Evolutionary conservation across 2,888 invertebrate genomes (phyloP), one percentile per base, ranked within the genome.

Genomic region (Lochmaea capreae): DNA sequence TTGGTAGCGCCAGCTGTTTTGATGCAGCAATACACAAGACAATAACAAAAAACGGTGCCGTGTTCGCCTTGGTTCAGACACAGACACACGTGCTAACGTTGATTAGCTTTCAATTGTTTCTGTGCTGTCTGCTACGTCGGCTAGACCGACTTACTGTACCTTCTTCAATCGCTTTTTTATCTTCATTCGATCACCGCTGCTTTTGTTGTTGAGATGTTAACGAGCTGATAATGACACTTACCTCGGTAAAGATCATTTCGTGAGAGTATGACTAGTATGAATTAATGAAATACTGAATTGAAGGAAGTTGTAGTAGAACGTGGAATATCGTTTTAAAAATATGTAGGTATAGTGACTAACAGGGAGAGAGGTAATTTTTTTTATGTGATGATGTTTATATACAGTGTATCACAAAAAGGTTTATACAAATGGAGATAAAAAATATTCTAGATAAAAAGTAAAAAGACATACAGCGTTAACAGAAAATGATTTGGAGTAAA

Each of bases 111-210:
- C 77, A 76, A 76, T 77, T 77, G 75, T 74, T 76, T 72, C 77
- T 78, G 68, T 71, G 57, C 63, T 61, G 79, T 79, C 79, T 79
- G 75, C 71, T 73, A 68, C 71, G 69, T 72, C 77, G 80, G 74
- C 80, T 80, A 80, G 80, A 79, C 77, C 71, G 76, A 76, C 69
- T 80, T 77, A 76, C 79, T 77, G 77, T 77, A 73, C 76, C 70
- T 62, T 62, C 57, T 72, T 74, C 61, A 18, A 63, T 63, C 57
- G 42, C 63, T 75, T 73, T 75, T 65, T 58, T 72, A 67, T 71
- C 71, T 62, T 22, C 62, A 46, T 58, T 71, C 63, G 58, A 71
- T 69, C 65, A 59, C 52, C 61, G 67, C 59, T 9, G 42, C 52
- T 65, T 76, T 73, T 71, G 71, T 71, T 68, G 75, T 69, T 73